Conservation (phyloP, 1,140 invertebrate genomes). For the Choristoneura fumiferana region DNA sequence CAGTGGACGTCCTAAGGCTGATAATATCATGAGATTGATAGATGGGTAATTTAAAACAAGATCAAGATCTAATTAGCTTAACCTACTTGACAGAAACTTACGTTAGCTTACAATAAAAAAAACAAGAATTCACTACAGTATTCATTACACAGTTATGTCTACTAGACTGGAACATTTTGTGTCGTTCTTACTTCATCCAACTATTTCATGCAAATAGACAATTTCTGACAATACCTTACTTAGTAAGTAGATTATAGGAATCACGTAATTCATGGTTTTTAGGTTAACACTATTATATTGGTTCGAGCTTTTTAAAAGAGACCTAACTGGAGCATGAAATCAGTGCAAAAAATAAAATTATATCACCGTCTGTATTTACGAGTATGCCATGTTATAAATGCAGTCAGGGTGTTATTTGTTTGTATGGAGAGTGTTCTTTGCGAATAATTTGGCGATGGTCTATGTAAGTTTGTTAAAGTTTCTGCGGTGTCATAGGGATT, state of each 20-base stretch:
- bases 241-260: neutral
- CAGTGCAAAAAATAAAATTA: neutral
- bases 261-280: neutral
- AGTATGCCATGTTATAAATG: neutral
- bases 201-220: conserved; percentile 3
- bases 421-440: too few species aligned
- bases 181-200: neutral
- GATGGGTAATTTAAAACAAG: too few species aligned
- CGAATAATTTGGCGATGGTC: too few species aligned
- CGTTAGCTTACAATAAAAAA: neutral
- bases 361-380: neutral
- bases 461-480: too few species aligned
- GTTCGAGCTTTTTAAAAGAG: neutral
- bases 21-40: too few species aligned
- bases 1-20: too few species aligned
- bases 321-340: neutral
- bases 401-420: too few species aligned
- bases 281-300: neutral
- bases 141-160: neutral
- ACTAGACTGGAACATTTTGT: neutral
- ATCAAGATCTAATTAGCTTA: too few species aligned
- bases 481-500: too few species aligned
- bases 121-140: neutral
- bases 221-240: neutral
- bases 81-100: neutral